Evolutionary conservation across 2,113 vertebrate species (phyloP).

Genomic region (Galbula dea): DNA sequence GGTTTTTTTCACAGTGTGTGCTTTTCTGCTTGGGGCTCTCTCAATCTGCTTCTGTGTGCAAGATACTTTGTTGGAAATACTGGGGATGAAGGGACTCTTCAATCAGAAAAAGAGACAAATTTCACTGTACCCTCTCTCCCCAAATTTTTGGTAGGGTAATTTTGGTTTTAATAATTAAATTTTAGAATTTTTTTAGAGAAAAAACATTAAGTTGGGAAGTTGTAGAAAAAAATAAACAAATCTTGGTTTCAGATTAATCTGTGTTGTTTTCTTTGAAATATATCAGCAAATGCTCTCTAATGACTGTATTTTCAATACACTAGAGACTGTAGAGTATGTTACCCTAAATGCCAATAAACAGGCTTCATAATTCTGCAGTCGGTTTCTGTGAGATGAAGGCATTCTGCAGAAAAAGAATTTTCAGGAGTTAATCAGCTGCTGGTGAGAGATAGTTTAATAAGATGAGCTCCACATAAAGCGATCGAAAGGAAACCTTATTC

Average conservation of each 20-base stretch:
- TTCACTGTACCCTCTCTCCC: neutral
- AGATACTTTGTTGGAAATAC: neutral
- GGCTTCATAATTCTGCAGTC: neutral
- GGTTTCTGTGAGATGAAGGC: neutral
- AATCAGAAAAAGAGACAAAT: neutral
- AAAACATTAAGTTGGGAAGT: neutral
- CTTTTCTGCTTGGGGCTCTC: neutral
- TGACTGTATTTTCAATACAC: neutral
- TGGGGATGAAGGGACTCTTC: neutral
- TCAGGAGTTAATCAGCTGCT: neutral
- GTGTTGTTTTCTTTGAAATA: neutral
- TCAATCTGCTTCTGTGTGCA: neutral
- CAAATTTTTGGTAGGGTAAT: neutral
- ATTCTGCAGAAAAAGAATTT: neutral
- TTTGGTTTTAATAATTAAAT: neutral
- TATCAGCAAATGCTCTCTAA: neutral
- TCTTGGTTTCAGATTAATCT: neutral
- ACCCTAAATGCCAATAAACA: neutral
- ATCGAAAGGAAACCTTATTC: neutral
- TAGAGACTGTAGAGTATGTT: neutral
- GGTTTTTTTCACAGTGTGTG: neutral
- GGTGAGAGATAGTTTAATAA: neutral
- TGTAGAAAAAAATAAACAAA: neutral
- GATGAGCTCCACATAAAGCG: neutral
- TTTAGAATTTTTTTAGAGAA: neutral